Evolutionary conservation across 2,888 invertebrate genomes (phyloP).

Genomic region (Coleophora flavipennella): DNA sequence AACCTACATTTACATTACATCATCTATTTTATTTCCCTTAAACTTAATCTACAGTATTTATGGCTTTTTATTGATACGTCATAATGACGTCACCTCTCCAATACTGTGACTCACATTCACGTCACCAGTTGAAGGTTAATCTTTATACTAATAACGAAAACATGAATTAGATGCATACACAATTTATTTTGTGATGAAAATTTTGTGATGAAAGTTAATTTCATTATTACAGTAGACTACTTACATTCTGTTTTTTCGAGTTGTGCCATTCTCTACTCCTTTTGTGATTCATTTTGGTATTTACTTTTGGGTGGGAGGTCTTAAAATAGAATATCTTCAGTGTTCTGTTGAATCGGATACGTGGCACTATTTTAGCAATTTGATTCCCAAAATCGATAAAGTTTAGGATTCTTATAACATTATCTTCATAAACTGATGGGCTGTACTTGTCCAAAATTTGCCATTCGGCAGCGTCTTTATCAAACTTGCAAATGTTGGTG

Average conservation of each 20-base stretch:
- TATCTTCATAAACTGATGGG: conserved; percentile 77
- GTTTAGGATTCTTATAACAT: conserved; percentile 81
- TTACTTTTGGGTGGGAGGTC: conserved; percentile 36
- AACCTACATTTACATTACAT: too few relatives aligned
- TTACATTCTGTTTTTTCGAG: conserved; percentile 52
- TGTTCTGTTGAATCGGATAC: conserved; percentile 75
- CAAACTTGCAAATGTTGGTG: conserved; percentile 76
- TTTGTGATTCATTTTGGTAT: conserved; percentile 53
- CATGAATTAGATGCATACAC: too few relatives aligned
- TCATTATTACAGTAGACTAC: conserved; percentile 11
- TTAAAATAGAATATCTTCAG: conserved; percentile 61
- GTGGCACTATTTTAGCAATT: conserved; percentile 76
- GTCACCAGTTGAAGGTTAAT: too few relatives aligned
- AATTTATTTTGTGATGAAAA: too few relatives aligned
- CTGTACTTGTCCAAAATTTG: conserved; percentile 68
- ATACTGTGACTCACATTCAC: too few relatives aligned
- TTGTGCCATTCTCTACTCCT: conserved; percentile 60
- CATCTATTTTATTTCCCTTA: too few relatives aligned
- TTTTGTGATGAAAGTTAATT: too few relatives aligned
- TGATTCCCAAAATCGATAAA: conserved; percentile 86
- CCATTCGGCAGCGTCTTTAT: conserved; percentile 82
- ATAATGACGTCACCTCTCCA: too few relatives aligned
- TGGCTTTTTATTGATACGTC: too few relatives aligned
- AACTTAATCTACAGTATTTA: too few relatives aligned
- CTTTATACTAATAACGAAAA: too few relatives aligned